Evolutionary conservation across 2,113 vertebrate species (phyloP).

Genomic region (Talpa occidentalis): DNA sequence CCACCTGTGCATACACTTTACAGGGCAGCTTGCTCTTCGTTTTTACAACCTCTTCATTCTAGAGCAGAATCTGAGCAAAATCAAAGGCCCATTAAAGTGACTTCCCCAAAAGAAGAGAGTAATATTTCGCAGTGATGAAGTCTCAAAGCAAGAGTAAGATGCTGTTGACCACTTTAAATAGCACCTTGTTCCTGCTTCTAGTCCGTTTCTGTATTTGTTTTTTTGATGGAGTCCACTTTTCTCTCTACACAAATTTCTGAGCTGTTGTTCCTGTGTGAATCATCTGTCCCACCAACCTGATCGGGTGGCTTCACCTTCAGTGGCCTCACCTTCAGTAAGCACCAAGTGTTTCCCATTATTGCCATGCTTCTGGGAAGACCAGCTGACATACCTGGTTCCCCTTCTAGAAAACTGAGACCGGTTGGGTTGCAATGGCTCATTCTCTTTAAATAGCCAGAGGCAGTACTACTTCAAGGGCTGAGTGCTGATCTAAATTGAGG

Average conservation of each 20-base stretch:
- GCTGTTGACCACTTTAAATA: constrained; percentile 8
- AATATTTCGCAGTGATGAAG: constrained; percentile 45
- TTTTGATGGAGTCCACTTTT: background rate
- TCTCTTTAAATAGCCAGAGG: constrained; percentile 41
- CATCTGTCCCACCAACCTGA: background rate
- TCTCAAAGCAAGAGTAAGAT: constrained; percentile 36
- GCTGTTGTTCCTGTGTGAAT: background rate
- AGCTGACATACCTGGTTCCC: constrained; percentile 17
- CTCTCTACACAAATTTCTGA: constrained; percentile 7
- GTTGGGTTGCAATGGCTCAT: constrained; percentile 33
- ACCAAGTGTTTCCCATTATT: constrained; percentile 11
- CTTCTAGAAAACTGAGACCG: constrained; percentile 25
- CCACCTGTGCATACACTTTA: background rate
- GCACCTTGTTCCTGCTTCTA: background rate
- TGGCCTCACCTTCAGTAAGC: background rate
- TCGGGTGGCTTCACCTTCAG: background rate
- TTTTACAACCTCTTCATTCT: constrained; percentile 16
- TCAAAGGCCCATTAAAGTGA: background rate
- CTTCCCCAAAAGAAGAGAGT: constrained; percentile 19
- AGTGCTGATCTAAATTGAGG: constrained; percentile 37
- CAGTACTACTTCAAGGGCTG: constrained; percentile 32
- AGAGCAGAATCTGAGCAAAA: constrained; percentile 8
- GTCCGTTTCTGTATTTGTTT: background rate
- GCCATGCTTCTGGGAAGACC: constrained; percentile 27
- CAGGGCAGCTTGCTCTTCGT: background rate